Percentiles rank a stretch among this genome's conserved stretches.
phyloP scores from a whole-genome alignment of 2,797 vertebrate genomes.

The Onychomys torridus region DNA sequence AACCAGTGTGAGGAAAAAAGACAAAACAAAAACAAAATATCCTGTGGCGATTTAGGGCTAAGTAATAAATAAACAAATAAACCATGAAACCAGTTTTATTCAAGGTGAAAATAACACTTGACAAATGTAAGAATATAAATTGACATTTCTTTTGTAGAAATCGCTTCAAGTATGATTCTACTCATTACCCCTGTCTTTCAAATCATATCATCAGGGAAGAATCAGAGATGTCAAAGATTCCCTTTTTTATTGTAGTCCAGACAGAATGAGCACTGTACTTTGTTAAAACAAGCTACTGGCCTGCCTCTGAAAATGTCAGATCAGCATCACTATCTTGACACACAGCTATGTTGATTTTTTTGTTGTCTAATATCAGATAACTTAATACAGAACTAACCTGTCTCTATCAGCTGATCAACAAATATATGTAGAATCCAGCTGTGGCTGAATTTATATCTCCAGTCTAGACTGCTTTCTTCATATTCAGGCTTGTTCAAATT shows the following conservation, averaged over 20 bases:
- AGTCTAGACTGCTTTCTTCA: neutral
- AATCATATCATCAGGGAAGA: conserved; percentile 27
- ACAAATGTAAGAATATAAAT: neutral
- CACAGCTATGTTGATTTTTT: conserved; percentile 23
- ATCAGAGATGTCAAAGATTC: conserved; percentile 38
- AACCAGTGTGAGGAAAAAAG: neutral
- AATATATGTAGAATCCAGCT: neutral
- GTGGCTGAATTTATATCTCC: neutral
- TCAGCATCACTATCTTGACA: neutral
- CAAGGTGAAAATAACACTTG: neutral
- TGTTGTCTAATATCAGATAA: neutral
- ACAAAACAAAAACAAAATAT: neutral
- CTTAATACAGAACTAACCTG: neutral
- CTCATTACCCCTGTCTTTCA: conserved; percentile 21
- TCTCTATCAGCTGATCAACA: conserved; percentile 22
- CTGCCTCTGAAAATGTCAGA: conserved; percentile 20
- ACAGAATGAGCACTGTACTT: neutral
- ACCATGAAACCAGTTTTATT: neutral
- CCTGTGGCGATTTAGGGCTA: neutral
- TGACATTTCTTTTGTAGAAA: conserved; percentile 30
- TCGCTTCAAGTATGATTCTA: conserved; percentile 24
- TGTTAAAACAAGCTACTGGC: conserved; percentile 40
- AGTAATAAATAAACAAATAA: neutral
- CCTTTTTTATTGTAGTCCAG: neutral
- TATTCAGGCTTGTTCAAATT: conserved; percentile 9